Evolutionary conservation across 2,113 vertebrate genomes (phyloP).

Genomic region (Pithys albifrons): DNA sequence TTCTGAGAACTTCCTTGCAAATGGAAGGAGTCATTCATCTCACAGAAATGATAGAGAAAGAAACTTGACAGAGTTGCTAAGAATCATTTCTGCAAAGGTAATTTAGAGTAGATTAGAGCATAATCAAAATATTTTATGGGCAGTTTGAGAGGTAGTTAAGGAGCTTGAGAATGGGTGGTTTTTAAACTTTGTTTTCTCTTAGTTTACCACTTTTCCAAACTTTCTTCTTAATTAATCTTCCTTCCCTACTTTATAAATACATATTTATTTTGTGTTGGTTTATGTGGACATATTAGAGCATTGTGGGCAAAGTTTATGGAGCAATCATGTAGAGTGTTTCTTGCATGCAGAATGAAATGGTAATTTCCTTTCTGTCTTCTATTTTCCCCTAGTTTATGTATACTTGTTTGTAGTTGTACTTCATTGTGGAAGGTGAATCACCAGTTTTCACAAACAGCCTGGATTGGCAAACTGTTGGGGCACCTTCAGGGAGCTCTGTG

Average conservation of each 20-base stretch:
- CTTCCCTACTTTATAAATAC: neutral
- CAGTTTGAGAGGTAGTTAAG: neutral
- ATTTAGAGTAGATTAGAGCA: neutral
- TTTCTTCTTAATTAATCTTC: neutral
- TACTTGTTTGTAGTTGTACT: neutral
- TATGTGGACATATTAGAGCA: neutral
- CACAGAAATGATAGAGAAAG: neutral
- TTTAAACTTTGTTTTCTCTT: neutral
- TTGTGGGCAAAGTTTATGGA: neutral
- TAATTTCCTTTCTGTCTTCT: neutral
- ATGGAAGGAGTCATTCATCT: slow-evolving; percentile 4
- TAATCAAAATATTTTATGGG: neutral
- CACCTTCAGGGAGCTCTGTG: neutral
- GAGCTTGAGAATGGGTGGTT: neutral
- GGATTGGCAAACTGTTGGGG: neutral
- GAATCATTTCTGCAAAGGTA: slow-evolving; percentile 1
- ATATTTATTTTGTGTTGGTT: neutral
- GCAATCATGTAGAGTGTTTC: neutral
- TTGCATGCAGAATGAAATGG: neutral
- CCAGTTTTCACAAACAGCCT: neutral
- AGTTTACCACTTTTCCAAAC: neutral
- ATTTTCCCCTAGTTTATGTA: neutral
- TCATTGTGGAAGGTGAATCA: neutral
- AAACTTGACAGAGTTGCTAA: slow-evolving; percentile 10
- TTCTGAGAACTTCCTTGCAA: slow-evolving; percentile 43